Percentiles rank a stretch among this genome's conserved stretches.
phyloP scores from a whole-genome alignment of 2,888 invertebrate species.

The Torymus auratus region DNA sequence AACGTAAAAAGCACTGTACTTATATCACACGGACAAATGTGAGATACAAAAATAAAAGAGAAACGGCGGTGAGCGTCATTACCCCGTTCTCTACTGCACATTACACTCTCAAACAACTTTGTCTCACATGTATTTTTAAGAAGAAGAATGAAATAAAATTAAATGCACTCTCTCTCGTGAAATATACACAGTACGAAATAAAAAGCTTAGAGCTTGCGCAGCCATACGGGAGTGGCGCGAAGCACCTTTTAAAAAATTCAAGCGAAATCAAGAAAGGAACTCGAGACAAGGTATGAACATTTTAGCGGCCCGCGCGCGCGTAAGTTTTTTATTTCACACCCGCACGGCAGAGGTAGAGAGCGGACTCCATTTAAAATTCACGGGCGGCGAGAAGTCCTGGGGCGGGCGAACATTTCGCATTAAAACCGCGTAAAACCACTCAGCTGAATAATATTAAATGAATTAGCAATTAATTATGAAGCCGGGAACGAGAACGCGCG shows the following conservation, averaged over 20 bases:
- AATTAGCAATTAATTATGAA: conserved; percentile 32
- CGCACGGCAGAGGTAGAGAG: neutral
- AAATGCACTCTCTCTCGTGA: neutral
- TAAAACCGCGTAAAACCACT: conserved; percentile 26
- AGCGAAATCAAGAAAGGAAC: conserved; percentile 36
- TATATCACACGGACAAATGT: no score
- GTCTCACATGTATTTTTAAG: neutral
- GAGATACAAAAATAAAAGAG: no score
- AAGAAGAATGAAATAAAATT: conserved; percentile 22
- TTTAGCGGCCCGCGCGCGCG: neutral
- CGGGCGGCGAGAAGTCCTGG: conserved; percentile 5
- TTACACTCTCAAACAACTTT: neutral
- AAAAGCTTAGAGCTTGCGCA: neutral
- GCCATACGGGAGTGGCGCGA: neutral
- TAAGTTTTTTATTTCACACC: conserved; percentile 22
- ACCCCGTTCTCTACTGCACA: no score
- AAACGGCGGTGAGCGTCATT: no score
- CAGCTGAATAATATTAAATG: conserved; percentile 10
- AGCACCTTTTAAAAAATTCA: conserved; percentile 41
- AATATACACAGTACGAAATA: neutral
- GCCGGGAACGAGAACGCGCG: neutral
- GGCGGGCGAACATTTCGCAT: conserved; percentile 17
- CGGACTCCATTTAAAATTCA: conserved; percentile 38
- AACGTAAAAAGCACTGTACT: no score
- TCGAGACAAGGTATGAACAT: conserved; percentile 31